Evolutionary conservation across 2,797 vertebrate genomes (phyloP).

Genomic region (Garrulus glandarius): DNA sequence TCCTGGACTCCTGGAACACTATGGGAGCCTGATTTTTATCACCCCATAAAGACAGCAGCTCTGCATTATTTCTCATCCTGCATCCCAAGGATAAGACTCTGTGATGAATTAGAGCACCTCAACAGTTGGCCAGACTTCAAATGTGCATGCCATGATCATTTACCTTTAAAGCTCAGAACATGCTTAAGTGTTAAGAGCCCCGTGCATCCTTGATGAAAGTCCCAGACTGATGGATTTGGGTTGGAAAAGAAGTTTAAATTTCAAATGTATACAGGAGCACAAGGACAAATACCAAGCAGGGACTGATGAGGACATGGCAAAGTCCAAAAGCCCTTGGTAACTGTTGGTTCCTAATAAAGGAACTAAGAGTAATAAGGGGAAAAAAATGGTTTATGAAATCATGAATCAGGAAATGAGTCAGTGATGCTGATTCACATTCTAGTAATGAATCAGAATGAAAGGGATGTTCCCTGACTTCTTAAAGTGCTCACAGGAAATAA

Average conservation of each 20-base stretch:
- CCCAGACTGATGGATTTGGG: slow-evolving; percentile 9
- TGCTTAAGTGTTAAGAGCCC: background rate
- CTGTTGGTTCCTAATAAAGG: background rate
- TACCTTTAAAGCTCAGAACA: background rate
- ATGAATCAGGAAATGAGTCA: slow-evolving; percentile 37
- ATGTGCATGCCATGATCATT: background rate
- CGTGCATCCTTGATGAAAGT: background rate
- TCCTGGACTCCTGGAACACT: background rate
- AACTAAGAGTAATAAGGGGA: background rate
- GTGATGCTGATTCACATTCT: slow-evolving; percentile 18
- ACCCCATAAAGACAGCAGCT: background rate
- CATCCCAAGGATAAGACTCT: background rate
- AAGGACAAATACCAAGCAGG: background rate
- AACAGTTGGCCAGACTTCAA: background rate
- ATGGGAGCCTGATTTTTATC: background rate
- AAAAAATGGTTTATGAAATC: background rate
- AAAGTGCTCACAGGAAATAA: background rate
- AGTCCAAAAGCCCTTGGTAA: slow-evolving; percentile 1
- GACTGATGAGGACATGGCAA: background rate
- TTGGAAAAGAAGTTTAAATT: background rate
- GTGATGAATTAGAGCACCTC: background rate
- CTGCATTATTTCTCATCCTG: background rate
- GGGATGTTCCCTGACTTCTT: background rate
- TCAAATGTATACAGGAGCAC: background rate
- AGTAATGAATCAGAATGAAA: background rate